phyloP scores from a whole-genome alignment of 2,797 vertebrate species.

The Botia almorhae region DNA sequence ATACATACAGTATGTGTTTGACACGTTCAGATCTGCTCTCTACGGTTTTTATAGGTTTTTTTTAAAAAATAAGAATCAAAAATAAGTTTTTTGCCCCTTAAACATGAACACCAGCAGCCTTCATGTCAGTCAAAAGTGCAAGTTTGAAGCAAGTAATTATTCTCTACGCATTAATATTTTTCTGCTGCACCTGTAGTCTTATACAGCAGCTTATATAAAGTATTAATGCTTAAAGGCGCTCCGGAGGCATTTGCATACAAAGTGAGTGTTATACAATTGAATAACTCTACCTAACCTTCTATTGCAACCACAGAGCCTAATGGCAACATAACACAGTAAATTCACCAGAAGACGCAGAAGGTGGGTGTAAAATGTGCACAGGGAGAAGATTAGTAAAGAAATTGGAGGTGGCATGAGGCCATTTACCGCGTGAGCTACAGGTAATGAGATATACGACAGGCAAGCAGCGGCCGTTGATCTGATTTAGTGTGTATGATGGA shows the following conservation, averaged over 20 bases:
- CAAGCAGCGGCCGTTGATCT: slow-evolving; percentile 54
- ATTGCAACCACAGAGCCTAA: slow-evolving; percentile 40
- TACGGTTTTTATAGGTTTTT: no score
- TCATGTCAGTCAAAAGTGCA: neutral
- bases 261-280: slow-evolving; percentile 32
- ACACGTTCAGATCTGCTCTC: neutral
- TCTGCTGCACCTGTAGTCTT: slow-evolving; percentile 3
- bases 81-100: neutral
- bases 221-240: slow-evolving; percentile 21
- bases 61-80: no score
- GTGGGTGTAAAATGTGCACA: slow-evolving; percentile 45
- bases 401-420: slow-evolving; percentile 49
- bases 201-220: slow-evolving; percentile 18
- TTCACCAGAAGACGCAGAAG: slow-evolving; percentile 2
- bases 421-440: slow-evolving; percentile 46
- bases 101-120: neutral
- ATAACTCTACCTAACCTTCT: slow-evolving; percentile 35
- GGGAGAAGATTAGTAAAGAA: slow-evolving; percentile 45
- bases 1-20: slow-evolving; percentile 20
- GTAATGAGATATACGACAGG: slow-evolving; percentile 55
- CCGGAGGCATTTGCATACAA: slow-evolving; percentile 21
- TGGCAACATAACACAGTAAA: slow-evolving; percentile 36
- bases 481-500: slow-evolving; percentile 47
- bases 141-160: slow-evolving; percentile 15
- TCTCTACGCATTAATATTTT: slow-evolving; percentile 1